These are phyloP conservation scores for Dendroctonus valens DNA, from an alignment of 1,140 invertebrate genomes.

Conservation along the genomic window DNA sequence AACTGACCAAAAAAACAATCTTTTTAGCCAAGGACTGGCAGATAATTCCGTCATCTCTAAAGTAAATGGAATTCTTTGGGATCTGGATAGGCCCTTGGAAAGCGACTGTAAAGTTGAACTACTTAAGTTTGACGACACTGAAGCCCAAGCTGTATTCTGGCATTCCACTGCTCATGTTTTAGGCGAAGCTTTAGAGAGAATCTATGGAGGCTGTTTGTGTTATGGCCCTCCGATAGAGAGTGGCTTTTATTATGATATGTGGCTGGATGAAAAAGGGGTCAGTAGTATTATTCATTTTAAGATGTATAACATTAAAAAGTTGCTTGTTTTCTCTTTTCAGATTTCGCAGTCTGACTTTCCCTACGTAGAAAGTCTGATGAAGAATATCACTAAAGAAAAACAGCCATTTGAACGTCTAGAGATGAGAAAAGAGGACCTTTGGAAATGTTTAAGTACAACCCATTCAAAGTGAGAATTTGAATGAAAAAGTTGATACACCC, in stretches of 20 bases:
- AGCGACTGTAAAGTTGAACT: conserved; percentile 78
- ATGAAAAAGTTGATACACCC: conserved; percentile 92
- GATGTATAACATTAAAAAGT: conserved; percentile 7
- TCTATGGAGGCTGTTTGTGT: conserved; percentile 95
- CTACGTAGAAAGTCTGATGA: conserved; percentile 79
- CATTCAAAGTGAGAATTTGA: conserved; percentile 97
- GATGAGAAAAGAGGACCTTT: conserved; percentile 94
- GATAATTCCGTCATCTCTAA: conserved; percentile 93
- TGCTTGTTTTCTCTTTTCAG: conserved; percentile 48
- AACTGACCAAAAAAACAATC: conserved; percentile 5
- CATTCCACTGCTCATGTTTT: conserved; percentile 98
- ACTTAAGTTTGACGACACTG: conserved; percentile 93
- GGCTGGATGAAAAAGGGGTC: conserved; percentile 74
- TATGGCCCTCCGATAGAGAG: conserved; percentile 98
- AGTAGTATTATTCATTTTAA: conserved; percentile 6
- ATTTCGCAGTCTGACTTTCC: conserved; percentile 88
- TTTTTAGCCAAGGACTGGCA: conserved; percentile 83
- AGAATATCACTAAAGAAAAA: conserved; percentile 89
- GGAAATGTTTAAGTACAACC: conserved; percentile 98
- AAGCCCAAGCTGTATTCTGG: conserved; percentile 97
- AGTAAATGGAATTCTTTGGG: conserved; percentile 94
- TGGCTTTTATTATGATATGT: conserved; percentile 99
- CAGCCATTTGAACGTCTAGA: conserved; percentile 96
- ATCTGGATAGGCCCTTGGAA: conserved; percentile 94
- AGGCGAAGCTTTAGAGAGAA: conserved; percentile 94